Evolutionary conservation across 2,797 vertebrate species (phyloP).

Genomic region (Cheracebus regulus): DNA sequence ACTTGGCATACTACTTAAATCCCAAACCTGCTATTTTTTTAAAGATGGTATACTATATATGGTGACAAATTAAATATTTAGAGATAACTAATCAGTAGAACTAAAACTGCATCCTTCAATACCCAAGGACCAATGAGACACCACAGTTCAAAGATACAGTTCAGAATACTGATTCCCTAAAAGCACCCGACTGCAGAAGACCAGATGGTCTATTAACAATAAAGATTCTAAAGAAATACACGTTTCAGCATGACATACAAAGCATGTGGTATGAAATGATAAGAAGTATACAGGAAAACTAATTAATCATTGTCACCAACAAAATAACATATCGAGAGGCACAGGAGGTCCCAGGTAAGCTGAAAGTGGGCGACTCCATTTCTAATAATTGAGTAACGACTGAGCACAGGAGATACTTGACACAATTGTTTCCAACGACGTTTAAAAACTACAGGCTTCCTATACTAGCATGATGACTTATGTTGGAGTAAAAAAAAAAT

Average conservation of each 20-base stretch:
- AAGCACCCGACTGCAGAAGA: neutral
- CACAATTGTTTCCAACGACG: accelerated
- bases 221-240: neutral
- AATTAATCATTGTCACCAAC: neutral
- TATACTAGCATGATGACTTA: too few species aligned
- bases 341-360: neutral
- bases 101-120: neutral
- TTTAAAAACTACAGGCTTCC: neutral
- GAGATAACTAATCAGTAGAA: neutral
- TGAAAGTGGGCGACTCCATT: neutral
- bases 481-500: too few species aligned
- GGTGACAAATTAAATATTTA: neutral
- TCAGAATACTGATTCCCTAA: constrained; percentile 14
- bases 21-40: neutral
- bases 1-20: neutral
- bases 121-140: neutral
- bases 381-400: neutral
- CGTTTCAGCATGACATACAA: neutral
- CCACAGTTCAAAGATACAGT: neutral
- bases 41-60: neutral
- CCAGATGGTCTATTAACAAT: neutral
- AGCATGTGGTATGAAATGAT: constrained; percentile 7
- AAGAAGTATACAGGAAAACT: neutral
- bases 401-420: neutral
- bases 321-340: neutral